A percentile compares a stretch with the other conserved stretches of the same genome.
phyloP scores from a whole-genome alignment of 2,888 invertebrate species.

The Drosophila subquinaria region DNA sequence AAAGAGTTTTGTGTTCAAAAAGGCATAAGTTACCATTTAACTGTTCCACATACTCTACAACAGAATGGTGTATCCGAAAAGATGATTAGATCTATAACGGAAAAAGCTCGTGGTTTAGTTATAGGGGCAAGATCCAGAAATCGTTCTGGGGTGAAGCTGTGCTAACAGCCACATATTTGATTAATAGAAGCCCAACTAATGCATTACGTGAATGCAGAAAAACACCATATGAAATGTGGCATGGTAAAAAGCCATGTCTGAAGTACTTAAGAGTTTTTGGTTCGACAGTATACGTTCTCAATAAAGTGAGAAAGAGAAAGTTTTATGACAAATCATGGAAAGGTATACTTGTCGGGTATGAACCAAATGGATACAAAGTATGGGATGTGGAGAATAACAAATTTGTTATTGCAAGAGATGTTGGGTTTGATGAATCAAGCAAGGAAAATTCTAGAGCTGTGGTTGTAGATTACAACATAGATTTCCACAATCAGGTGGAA shows the following conservation, averaged over 20 bases:
- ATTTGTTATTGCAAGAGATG: neutral
- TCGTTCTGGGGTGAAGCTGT: slow-evolving; percentile 24
- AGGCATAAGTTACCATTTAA: neutral
- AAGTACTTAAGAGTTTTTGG: neutral
- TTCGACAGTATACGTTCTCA: neutral
- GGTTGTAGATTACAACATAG: neutral
- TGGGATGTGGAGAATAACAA: neutral
- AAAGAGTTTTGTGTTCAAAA: neutral
- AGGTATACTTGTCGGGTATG: neutral
- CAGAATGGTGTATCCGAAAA: neutral
- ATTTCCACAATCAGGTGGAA: neutral
- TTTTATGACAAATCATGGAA: neutral
- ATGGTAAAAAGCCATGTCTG: neutral
- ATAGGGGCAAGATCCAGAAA: neutral
- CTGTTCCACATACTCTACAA: neutral
- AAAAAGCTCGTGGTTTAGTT: neutral
- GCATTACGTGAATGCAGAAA: neutral
- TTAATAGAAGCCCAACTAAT: neutral
- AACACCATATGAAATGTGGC: slow-evolving; percentile 1
- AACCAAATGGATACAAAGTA: neutral
- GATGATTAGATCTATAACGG: neutral
- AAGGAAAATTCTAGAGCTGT: neutral
- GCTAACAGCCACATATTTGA: neutral
- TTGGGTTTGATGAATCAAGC: neutral
- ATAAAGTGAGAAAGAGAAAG: neutral